A percentile compares a stretch with the other conserved stretches of the same genome.
Evolutionary conservation across 2,113 vertebrate species (phyloP).

Genomic region (Crypturellus undulatus): DNA sequence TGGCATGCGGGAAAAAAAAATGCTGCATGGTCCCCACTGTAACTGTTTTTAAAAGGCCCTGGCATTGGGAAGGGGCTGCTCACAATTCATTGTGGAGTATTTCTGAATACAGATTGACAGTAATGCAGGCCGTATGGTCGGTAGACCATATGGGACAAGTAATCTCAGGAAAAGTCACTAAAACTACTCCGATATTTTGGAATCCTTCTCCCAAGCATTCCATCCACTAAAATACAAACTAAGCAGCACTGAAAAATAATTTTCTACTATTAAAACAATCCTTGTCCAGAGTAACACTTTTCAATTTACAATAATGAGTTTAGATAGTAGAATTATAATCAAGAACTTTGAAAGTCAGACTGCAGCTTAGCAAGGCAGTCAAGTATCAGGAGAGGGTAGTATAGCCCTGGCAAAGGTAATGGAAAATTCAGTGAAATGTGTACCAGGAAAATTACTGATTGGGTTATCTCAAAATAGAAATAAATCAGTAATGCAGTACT

Average conservation of each 20-base stretch:
- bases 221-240: not conserved
- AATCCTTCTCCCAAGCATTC: constrained; percentile 10
- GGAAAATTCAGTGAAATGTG: not conserved
- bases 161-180: not conserved
- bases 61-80: not conserved
- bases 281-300: not conserved
- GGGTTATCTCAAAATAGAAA: not conserved
- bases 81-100: not conserved
- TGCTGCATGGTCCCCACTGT: not conserved
- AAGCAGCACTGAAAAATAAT: not conserved
- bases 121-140: not conserved
- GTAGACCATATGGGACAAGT: not conserved
- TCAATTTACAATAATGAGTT: not conserved
- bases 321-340: not conserved
- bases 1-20: not conserved
- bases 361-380: not conserved
- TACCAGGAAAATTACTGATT: not conserved
- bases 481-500: not conserved
- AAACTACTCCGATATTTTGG: not conserved
- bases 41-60: not conserved
- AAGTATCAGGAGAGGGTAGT: not conserved
- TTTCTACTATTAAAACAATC: not conserved
- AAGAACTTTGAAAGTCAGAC: not conserved
- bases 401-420: not conserved
- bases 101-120: constrained; percentile 3